Percentiles rank a stretch among this genome's conserved stretches.
These are phyloP conservation scores for Phrynocephalus versicolor DNA, from an alignment of 2,113 vertebrate genomes.

Conservation along the genomic window DNA sequence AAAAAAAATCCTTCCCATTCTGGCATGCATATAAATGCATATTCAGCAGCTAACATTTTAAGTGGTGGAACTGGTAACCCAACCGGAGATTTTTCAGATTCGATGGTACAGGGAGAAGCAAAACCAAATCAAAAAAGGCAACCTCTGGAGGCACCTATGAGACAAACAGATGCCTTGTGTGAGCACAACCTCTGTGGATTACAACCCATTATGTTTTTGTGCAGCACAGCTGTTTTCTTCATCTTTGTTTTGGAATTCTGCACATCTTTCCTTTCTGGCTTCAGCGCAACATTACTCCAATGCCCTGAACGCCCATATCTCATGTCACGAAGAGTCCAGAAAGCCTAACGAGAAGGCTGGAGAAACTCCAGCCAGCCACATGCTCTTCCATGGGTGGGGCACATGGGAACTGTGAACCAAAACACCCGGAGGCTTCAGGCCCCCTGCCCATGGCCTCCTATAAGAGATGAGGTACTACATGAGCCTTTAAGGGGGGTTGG, in stretches of 20 bases:
- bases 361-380: background rate
- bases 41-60: too few species aligned
- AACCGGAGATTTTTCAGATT: background rate
- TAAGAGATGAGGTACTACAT: too few species aligned
- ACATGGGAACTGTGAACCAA: background rate
- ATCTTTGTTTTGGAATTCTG: background rate
- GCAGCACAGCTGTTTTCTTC: background rate
- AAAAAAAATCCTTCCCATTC: background rate
- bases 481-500: too few species aligned
- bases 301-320: background rate
- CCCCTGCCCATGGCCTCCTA: background rate
- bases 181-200: too few species aligned
- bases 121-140: too few species aligned
- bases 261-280: background rate
- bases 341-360: background rate
- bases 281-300: background rate
- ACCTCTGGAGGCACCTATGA: background rate
- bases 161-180: background rate
- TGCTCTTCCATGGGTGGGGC: background rate
- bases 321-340: background rate
- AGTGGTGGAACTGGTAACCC: background rate
- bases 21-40: background rate
- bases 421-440: background rate
- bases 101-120: too few species aligned
- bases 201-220: background rate